Conservation (phyloP, 2,888 invertebrate species). For the Cataglyphis cursor region DNA sequence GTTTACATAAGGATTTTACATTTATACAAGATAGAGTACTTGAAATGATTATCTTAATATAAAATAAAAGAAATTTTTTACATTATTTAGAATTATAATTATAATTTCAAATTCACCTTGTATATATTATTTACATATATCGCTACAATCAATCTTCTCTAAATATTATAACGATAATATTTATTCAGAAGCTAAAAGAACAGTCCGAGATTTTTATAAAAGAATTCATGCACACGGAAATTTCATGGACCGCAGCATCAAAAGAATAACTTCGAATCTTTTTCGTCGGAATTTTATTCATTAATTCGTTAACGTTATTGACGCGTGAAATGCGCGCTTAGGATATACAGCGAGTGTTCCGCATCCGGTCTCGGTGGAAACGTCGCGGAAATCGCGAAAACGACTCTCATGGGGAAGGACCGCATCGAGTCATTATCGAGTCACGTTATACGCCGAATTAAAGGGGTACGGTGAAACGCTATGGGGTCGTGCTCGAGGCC, state of each 20-base stretch:
- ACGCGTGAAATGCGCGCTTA: conserved; percentile 4
- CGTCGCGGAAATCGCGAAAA: conserved; percentile 60
- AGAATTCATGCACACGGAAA: too few species aligned
- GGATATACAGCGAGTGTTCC: neutral
- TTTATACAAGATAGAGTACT: neutral
- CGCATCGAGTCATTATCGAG: conserved; percentile 75
- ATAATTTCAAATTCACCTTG: neutral
- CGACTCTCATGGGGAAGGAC: conserved; percentile 62
- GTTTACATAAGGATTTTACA: neutral
- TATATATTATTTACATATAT: neutral
- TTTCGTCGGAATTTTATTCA: neutral
- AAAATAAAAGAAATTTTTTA: neutral
- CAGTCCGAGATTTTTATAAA: neutral
- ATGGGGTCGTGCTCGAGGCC: conserved; percentile 82
- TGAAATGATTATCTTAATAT: neutral
- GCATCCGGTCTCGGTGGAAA: conserved; percentile 47
- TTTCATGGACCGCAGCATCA: neutral
- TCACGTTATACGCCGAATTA: conserved; percentile 78
- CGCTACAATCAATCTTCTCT: neutral
- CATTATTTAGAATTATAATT: neutral
- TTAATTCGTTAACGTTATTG: conserved; percentile 26
- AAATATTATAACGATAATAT: neutral
- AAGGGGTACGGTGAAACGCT: conserved; percentile 81
- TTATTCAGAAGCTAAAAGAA: neutral
- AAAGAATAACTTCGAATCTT: neutral